Base-by-base conservation (phyloP, 2,113 vertebrate species). In the Coryphaenoides rupestris region DNA sequence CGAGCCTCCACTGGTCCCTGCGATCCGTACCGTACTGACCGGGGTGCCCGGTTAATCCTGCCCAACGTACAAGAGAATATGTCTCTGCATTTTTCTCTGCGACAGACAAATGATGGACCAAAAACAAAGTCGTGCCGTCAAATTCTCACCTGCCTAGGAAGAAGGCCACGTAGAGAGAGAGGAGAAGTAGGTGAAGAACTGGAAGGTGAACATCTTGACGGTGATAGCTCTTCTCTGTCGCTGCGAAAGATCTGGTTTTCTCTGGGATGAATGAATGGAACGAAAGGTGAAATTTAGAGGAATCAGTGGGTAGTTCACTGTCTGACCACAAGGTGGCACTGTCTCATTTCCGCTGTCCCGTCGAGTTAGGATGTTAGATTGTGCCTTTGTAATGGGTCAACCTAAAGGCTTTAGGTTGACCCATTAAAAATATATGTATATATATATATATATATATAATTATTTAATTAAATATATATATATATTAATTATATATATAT, bases 171-270 rank as follows among this genome's bases (percentile, higher is more conserved):
- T 99, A 99, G 85, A 89, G 47, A 98, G 92, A 0, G 96, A 98
- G 5, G 95, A 97, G 84, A 98, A 99, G 68, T 97, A 87, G 0
- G 93, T 92, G 49, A 99, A 94, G 89, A 99, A 98, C 83, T 98
- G 96, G 85, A 98, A 94, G 19, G 89, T 94, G 91, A 99, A 97
- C 89, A 97, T 91, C 90, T 95, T 96, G 66, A 95, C 23, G 0
- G 93, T 94, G 83, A 98, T n/a, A 95, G 82, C 74, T 95, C 59
- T 89, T 94, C 86, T 99, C 95, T 0, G 73, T 82, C 70, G 94
- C 88, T 0, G 89, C 89, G 63, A 87, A 90, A 2, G 94, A 94
- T 74, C 94, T 89, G 0, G 92, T 92, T 63, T 92, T 76, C 89
- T 99, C 97, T 99, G 79, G 21, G 33, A 14, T 63, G 75, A 21